These are phyloP conservation scores for Aporophyla lueneburgensis DNA, from an alignment of 2,888 invertebrate genomes.

Conservation along the genomic window DNA sequence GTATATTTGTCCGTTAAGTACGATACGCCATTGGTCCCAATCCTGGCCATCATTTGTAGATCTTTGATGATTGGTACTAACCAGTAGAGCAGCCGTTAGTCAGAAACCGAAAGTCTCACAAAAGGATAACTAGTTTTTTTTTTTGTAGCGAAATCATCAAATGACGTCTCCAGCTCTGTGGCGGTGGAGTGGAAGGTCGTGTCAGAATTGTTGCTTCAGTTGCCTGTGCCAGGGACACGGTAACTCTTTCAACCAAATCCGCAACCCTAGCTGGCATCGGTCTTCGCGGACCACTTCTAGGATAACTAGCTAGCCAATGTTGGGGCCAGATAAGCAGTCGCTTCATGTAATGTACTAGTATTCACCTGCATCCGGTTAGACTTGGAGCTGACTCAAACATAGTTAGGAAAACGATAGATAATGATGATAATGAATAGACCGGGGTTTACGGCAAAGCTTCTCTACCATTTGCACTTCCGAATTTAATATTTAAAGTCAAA, in stretches of 20 bases:
- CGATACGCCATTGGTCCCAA: neutral
- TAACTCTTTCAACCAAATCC: no score
- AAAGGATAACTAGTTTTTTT: no score
- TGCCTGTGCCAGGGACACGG: no score
- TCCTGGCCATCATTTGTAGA: neutral
- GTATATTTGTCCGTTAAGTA: neutral
- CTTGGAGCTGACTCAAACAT: neutral
- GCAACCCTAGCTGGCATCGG: no score
- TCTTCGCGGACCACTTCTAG: no score
- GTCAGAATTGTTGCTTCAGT: no score
- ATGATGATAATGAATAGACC: neutral
- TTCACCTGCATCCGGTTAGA: neutral
- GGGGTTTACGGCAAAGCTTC: no score
- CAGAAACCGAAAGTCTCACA: neutral
- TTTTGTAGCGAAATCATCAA: no score
- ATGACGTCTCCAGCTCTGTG: no score
- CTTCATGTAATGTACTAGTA: neutral
- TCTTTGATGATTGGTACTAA: neutral
- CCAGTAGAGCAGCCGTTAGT: neutral
- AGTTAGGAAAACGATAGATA: neutral
- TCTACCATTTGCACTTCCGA: conserved; percentile 16
- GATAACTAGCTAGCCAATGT: no score
- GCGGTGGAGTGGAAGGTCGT: no score
- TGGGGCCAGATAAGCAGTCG: no score
- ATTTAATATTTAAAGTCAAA: neutral